Base-by-base conservation (phyloP, 2,888 invertebrate species). In the Aleiodes testaceus region DNA sequence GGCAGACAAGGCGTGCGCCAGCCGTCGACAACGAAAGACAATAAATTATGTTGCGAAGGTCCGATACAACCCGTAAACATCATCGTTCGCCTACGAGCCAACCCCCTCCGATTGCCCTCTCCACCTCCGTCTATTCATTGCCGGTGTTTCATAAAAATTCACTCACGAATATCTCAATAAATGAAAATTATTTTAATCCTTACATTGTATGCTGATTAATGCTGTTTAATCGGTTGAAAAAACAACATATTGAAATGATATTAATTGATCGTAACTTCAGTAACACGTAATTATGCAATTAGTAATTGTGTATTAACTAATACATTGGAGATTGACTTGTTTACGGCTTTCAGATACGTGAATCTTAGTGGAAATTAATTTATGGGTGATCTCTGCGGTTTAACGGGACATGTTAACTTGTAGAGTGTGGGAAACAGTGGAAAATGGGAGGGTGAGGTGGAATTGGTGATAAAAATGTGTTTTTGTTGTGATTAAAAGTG, bases 241-340 rank as follows among this genome's bases (percentile, higher is more conserved):
- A 55, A 30, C 14, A 14, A 55, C n/a, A n/a, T n/a, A n/a, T 30
- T 26, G 26, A 59, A 59, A 36, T 61, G 12, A 76, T 79, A 82
- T 84, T 84, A 82, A 84, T 84, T 80, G 80, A 76, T 77, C 74
- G 81, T 80, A 82, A 82, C 82, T 77, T 83, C 7, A 84, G 85
- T 81, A 83, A 82, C 81, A 83, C 84, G 81, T 85, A 86, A 87
- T 87, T 87, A 87, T 82, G 81, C 84, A 86, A 86, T 87, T 86
- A 86, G 84, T 81, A 78, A 78, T 78, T 77, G 77, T 75, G 53
- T 5, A 74, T 52, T 66, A 42, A 65, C 36, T 65, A 67, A 50
- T 70, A 69, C 78, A 16, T 16, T 3, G 47, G 11, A 14, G 44
- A 82, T 77, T 81, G 85, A 84, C 83, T 85, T 83, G 81, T 85